phyloP scores from a whole-genome alignment of 2,888 invertebrate genomes.

The Aphelenchoides bicaudatus region DNA sequence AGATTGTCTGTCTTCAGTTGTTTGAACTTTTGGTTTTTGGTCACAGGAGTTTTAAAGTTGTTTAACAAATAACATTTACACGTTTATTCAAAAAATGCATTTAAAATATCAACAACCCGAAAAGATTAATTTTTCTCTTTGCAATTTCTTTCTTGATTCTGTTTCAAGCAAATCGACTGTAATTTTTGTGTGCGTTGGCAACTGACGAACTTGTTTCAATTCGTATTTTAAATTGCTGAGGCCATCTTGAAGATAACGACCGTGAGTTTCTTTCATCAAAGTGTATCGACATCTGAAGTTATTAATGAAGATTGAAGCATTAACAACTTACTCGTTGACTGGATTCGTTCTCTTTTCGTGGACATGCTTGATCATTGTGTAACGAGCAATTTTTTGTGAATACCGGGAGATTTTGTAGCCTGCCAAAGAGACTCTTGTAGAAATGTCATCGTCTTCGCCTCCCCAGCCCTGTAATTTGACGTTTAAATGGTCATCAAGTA shows the following conservation, averaged over 20 bases:
- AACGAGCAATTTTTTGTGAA: slow-evolving; percentile 84
- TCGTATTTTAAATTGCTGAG: slow-evolving; percentile 62
- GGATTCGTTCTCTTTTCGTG: slow-evolving; percentile 76
- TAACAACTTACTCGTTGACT: slow-evolving; percentile 61
- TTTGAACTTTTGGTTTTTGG: too few relatives aligned
- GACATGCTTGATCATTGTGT: slow-evolving; percentile 89
- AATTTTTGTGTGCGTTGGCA: slow-evolving; percentile 46
- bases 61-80: too few relatives aligned
- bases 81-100: not conserved
- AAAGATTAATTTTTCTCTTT: slow-evolving; percentile 4
- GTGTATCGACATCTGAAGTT: slow-evolving; percentile 63
- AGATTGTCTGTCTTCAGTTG: too few relatives aligned
- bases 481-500: not conserved
- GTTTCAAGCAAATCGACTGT: slow-evolving; percentile 53
- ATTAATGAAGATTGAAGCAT: not conserved
- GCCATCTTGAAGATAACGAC: slow-evolving; percentile 63
- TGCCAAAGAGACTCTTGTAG: slow-evolving; percentile 22
- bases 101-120: not conserved
- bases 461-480: slow-evolving; percentile 94
- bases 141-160: slow-evolving; percentile 32
- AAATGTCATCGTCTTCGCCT: slow-evolving; percentile 36
- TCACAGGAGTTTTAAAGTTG: too few relatives aligned
- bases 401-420: slow-evolving; percentile 84
- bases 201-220: slow-evolving; percentile 31
- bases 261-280: slow-evolving; percentile 61